These are phyloP conservation scores for Macropus fuliginosus DNA, from an alignment of 2,797 vertebrate species.

Conservation along the genomic window DNA sequence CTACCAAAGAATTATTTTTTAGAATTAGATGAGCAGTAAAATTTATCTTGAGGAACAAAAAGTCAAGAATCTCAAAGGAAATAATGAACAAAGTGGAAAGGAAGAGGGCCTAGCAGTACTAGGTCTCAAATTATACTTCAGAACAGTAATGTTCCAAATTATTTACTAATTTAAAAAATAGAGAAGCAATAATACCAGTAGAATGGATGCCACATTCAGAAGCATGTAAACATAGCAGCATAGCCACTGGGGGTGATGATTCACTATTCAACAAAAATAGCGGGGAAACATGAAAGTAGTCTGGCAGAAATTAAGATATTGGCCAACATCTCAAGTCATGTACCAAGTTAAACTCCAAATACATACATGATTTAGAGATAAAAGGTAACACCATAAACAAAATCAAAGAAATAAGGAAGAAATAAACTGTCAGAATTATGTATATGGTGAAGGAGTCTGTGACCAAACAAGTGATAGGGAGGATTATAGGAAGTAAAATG, in stretches of 20 bases:
- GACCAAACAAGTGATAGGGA: background rate
- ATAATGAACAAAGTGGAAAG: background rate
- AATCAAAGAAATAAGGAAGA: background rate
- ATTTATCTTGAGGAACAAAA: background rate
- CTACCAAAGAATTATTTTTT: background rate
- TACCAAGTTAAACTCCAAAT: background rate
- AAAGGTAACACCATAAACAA: background rate
- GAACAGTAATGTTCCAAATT: background rate
- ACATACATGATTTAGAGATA: background rate
- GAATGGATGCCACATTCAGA: background rate
- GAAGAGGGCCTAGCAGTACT: background rate
- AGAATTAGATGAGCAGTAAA: background rate
- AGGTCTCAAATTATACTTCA: background rate
- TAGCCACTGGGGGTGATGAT: background rate
- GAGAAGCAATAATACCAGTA: background rate
- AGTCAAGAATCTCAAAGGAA: background rate
- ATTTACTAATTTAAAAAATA: background rate
- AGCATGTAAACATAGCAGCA: background rate
- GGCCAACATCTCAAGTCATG: background rate
- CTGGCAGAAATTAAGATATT: background rate
- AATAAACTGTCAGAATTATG: background rate
- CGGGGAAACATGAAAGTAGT: background rate
- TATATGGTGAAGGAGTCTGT: background rate
- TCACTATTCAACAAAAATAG: background rate
- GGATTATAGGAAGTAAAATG: background rate